These are phyloP conservation scores for Cuculus canorus DNA, from an alignment of 2,797 vertebrate species.

Conservation along the genomic window DNA sequence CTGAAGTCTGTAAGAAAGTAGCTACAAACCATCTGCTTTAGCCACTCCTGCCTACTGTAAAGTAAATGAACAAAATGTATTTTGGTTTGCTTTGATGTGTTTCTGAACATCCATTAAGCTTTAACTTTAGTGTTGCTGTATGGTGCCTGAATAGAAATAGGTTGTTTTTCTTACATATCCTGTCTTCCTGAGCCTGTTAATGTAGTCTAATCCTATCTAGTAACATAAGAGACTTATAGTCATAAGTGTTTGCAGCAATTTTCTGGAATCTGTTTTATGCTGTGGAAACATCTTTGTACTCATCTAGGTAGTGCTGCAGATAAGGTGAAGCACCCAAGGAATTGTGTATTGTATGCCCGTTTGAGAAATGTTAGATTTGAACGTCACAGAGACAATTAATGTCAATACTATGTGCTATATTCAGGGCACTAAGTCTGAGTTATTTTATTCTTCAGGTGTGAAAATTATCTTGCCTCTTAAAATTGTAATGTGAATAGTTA, in stretches of 20 bases:
- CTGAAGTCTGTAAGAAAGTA: neutral
- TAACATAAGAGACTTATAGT: neutral
- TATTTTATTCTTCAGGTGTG: neutral
- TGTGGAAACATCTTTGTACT: neutral
- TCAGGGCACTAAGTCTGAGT: neutral
- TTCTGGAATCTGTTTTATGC: neutral
- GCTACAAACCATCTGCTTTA: conserved; percentile 3
- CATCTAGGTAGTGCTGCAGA: neutral
- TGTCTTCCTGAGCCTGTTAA: conserved; percentile 50
- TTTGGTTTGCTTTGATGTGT: conserved; percentile 49
- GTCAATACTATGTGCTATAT: neutral
- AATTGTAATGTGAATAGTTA: neutral
- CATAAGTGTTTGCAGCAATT: conserved; percentile 8
- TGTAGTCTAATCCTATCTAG: conserved; percentile 11
- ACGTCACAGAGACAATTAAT: neutral
- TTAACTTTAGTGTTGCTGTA: neutral
- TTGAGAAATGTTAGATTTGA: neutral
- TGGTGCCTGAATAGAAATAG: neutral
- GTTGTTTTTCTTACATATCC: conserved; percentile 39
- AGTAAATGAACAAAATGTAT: conserved; percentile 23
- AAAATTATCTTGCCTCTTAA: neutral
- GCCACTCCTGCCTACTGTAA: neutral
- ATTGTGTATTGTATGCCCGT: neutral
- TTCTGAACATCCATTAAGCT: conserved; percentile 36
- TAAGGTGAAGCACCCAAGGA: neutral